phyloP scores from a whole-genome alignment of 1,140 invertebrate genomes.

The Nebria ingens region DNA sequence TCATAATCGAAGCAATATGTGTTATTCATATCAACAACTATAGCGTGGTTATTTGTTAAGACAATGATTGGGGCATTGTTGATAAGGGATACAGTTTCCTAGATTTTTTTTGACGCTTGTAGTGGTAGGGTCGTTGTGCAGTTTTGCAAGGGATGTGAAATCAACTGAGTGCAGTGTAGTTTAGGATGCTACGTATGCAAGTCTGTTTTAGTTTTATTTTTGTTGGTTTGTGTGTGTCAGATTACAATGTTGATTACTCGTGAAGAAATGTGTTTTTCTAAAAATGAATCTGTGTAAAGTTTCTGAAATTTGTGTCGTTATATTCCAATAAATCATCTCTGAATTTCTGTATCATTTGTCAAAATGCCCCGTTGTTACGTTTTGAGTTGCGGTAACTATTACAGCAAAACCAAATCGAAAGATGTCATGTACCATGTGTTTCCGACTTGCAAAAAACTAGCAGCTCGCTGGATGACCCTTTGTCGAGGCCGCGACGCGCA shows the following conservation, averaged over 20 bases:
- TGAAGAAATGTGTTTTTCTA: neutral
- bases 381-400: slow-evolving; percentile 41
- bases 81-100: no score
- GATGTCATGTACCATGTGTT: slow-evolving; percentile 43
- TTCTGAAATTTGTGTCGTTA: neutral
- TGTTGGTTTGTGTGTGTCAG: neutral
- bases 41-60: no score
- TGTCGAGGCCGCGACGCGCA: slow-evolving; percentile 24
- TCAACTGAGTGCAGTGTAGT: slow-evolving; percentile 1
- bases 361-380: slow-evolving; percentile 46
- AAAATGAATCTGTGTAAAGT: neutral
- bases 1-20: no score
- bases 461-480: slow-evolving; percentile 36
- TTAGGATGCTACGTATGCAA: neutral
- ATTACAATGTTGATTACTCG: no score
- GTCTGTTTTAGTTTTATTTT: neutral
- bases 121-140: neutral
- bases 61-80: no score
- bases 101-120: neutral
- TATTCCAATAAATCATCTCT: neutral
- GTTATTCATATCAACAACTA: no score
- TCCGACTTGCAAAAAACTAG: slow-evolving; percentile 38
- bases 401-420: slow-evolving; percentile 39
- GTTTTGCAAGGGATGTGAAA: neutral
- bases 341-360: neutral